Evolutionary conservation across 1,140 invertebrate species (phyloP).

Genomic region (Zaprionus ornatus): DNA sequence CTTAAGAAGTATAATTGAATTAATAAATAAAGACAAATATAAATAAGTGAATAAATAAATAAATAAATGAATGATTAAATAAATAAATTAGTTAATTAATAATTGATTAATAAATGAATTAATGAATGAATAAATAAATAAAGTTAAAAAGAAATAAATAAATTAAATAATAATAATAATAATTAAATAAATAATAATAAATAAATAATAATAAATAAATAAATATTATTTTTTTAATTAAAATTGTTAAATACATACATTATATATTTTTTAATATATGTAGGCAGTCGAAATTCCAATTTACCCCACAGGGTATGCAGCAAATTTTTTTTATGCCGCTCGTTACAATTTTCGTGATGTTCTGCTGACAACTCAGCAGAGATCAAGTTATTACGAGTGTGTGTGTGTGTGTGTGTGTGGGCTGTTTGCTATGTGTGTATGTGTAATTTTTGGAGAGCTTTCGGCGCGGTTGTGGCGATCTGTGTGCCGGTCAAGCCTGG

Average conservation of each 20-base stretch:
- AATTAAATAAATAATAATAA: no score
- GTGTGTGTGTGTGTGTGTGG: constrained; percentile 31
- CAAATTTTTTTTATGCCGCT: constrained; percentile 51
- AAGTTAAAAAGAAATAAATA: no score
- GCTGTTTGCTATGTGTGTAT: not conserved
- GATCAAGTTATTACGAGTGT: constrained; percentile 74
- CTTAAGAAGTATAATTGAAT: no score
- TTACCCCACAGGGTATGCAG: constrained; percentile 13
- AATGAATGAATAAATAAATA: no score
- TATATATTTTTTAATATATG: not conserved
- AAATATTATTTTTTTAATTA: not conserved
- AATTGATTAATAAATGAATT: no score
- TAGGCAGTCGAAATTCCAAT: not conserved
- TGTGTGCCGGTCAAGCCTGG: constrained; percentile 35
- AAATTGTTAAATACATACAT: not conserved
- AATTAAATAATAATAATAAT: no score
- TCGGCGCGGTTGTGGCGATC: constrained; percentile 62
- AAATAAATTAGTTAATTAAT: no score
- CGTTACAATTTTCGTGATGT: constrained; percentile 80
- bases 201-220: no score
- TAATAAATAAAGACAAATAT: no score
- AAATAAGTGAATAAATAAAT: no score
- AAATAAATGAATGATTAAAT: no score
- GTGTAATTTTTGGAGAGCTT: constrained; percentile 47
- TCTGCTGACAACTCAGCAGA: constrained; percentile 81